Base-by-base conservation (phyloP, 2,113 vertebrate genomes). In the Nibea coibor region DNA sequence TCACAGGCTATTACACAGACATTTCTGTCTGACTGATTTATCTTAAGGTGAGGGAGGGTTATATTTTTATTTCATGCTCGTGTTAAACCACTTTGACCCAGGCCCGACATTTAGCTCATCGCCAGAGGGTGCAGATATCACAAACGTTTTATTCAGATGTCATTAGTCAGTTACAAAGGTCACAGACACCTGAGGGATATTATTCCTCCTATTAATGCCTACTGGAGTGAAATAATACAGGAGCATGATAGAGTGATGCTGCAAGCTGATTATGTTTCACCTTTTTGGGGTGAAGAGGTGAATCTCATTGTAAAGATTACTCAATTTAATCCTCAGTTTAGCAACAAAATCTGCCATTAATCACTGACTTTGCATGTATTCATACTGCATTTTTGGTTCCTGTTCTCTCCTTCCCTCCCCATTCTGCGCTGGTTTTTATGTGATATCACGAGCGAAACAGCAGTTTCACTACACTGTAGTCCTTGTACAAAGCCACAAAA, bases 41-140 rank as follows among this genome's bases (percentile, higher is more conserved):
- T 50, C 24, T 26, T 5, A 71, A 42, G 28, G 54, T 28, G 15
- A 59, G 4, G 5, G 22, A 72, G 28, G 6, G 5, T 47, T 31
- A 19, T n/a, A 66, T n/a, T 19, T 54, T 64, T 63, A 10, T 35
- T 11, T 51, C 22, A 7, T 48, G 24, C 63, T 51, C 10, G 31
- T 19, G 8, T 63, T 51, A n/a, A 66, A 51, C 14, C 19, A 9
- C 67, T 78, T 54, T 62, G 35, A 68, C 48, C 12, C 4, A 7
- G 39, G 31, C 45, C 24, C 79, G 66, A 62, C 58, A 81, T 80
- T 76, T 66, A 80, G 11, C 11, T 43, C 17, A 65, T 73, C 12
- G 12, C 0, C 24, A 19, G 31, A 66, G 20, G 22, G 26, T 26
- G 10, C 20, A 72, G 1, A 2, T 50, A 12, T 50, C 54, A 14